Evolutionary conservation across 2,113 vertebrate species (phyloP), one percentile per base, ranked within the genome.

Genomic region (Antennarius striatus): DNA sequence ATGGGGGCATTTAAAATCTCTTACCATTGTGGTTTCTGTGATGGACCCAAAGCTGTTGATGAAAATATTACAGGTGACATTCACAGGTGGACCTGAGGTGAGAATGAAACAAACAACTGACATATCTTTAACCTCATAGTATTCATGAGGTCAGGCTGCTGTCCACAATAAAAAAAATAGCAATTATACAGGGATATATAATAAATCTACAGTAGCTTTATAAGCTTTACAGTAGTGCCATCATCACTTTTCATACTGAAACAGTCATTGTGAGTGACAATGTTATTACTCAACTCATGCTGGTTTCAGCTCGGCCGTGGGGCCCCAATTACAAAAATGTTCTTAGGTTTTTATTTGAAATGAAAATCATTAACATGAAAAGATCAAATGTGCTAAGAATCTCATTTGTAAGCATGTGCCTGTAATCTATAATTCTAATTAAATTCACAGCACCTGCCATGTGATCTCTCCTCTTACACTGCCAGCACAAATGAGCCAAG

Each of bases 21-120:
- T 96, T 92, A 98, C 96, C 96, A 98, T 96, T 50, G 96, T 97
- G 11, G 95, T 98, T 91, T 98, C 95, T 0, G 95, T 97, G 87
- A 98, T 93, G 0, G 96, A 98, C 70, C 95, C 93, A 3, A 98
- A 98, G 85, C 95, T 97, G 91, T 98, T 98, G 93, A 98, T 98
- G 89, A 98, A 98, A 91, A 98, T 98, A 90, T 98, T 98, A 90
- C 96, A 98, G 7, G 96, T 97, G 91, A 98, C 96, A 53, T 98
- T 98, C 89, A 98, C 95, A 0, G 96, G 93, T 0, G 94, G 95
- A 57, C 96, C 96, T 97, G 89, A 53, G 78, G 46, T 60, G 72
- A 67, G 51, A 72, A 64, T 56, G 49, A 67, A 61, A 66, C 61
- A 63, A 13, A 79, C 42, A 47, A 52, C 45, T 47, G 10, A 62